phyloP scores from a whole-genome alignment of 2,113 vertebrate species.

The Lonchura striata region DNA sequence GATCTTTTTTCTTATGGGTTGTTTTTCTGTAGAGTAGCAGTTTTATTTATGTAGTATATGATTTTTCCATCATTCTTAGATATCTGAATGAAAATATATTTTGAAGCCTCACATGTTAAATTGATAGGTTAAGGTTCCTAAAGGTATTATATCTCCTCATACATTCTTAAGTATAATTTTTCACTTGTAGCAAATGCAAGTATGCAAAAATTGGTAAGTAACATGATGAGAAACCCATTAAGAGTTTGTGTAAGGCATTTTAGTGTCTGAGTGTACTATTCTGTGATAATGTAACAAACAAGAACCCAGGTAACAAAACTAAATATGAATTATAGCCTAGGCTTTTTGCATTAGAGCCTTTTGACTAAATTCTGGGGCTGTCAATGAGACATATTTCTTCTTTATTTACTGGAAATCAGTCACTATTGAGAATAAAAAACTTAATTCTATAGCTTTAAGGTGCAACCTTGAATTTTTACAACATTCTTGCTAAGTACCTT shows the following conservation, averaged over 20 bases:
- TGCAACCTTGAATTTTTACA: neutral
- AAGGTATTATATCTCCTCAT: neutral
- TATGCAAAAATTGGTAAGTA: neutral
- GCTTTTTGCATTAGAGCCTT: neutral
- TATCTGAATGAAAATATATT: neutral
- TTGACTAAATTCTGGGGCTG: neutral
- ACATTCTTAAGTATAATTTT: neutral
- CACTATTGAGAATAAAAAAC: neutral
- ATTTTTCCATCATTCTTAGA: neutral
- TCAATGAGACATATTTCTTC: neutral
- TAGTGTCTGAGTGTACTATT: neutral
- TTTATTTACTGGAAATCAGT: neutral
- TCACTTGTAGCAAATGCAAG: neutral
- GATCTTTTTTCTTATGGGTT: neutral
- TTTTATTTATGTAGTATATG: neutral
- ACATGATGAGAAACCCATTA: neutral
- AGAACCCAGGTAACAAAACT: neutral
- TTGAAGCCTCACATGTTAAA: neutral
- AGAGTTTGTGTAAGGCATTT: neutral
- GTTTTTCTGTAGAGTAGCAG: slow-evolving; percentile 36
- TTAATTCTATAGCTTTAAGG: neutral
- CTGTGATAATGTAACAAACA: neutral
- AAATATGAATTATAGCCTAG: neutral
- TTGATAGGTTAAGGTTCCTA: neutral
- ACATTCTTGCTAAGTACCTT: neutral